phyloP scores from a whole-genome alignment of 37 sponge, comb jelly and placozoan species.

The Cladorhizidae sp. region DNA sequence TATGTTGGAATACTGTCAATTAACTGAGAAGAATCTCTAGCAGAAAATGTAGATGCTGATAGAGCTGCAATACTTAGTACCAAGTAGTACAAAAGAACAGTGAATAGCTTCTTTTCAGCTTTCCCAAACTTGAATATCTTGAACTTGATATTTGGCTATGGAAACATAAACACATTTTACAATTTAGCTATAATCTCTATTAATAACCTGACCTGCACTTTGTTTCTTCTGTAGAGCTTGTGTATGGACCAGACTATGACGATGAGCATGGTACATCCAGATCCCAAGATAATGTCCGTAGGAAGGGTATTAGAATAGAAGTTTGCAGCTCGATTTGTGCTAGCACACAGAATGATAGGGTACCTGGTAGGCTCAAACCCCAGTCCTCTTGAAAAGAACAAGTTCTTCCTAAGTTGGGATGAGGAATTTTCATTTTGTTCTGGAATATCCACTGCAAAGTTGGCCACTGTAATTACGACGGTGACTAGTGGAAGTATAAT shows the following conservation, averaged over 20 bases:
- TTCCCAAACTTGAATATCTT: too few species aligned
- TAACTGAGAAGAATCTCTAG: too few species aligned
- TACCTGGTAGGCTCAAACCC: not conserved
- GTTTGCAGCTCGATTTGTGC: not conserved
- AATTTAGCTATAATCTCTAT: too few species aligned
- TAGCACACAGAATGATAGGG: not conserved
- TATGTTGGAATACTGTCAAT: too few species aligned
- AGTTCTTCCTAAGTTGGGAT: not conserved
- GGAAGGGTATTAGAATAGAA: not conserved
- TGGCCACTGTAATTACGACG: not conserved
- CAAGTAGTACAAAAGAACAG: too few species aligned
- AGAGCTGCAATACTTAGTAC: too few species aligned
- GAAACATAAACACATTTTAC: too few species aligned
- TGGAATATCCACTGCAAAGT: not conserved
- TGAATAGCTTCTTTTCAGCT: too few species aligned
- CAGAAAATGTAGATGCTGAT: too few species aligned
- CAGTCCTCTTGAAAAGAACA: not conserved
- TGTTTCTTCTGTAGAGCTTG: too few species aligned
- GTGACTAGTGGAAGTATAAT: not conserved
- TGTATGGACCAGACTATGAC: not conserved
- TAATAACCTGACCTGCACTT: too few species aligned
- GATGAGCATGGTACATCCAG: not conserved
- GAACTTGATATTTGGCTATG: too few species aligned
- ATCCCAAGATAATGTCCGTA: not conserved
- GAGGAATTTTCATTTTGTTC: not conserved